Percentiles rank a stretch among this genome's conserved stretches.
Evolutionary conservation across 2,888 invertebrate species (phyloP).

Genomic region (Baccha elongata): DNA sequence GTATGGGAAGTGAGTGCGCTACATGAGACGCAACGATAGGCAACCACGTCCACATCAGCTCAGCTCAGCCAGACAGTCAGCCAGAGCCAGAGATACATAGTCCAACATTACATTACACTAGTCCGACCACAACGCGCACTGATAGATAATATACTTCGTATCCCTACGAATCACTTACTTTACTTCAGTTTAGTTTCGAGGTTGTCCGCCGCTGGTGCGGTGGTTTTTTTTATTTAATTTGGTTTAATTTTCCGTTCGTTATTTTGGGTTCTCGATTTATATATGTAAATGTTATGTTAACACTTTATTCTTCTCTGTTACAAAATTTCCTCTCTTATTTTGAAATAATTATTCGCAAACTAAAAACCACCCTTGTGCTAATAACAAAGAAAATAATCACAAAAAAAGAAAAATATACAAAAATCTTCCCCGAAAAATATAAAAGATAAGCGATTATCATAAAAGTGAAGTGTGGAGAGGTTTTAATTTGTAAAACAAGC

Average conservation of each 20-base stretch:
- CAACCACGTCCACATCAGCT: constrained; percentile 27
- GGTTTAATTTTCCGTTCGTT: constrained; percentile 64
- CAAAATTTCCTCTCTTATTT: constrained; percentile 26
- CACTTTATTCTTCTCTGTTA: background rate
- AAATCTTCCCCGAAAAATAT: constrained; percentile 29
- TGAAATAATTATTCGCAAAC: constrained; percentile 18
- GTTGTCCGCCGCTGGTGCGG: constrained; percentile 72
- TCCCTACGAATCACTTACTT: constrained; percentile 58
- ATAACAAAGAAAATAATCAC: background rate
- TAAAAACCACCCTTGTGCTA: constrained; percentile 37
- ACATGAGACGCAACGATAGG: constrained; percentile 12
- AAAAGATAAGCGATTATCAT: constrained; percentile 29
- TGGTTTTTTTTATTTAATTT: constrained; percentile 66
- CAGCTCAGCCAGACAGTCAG: constrained; percentile 56
- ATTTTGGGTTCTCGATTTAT: constrained; percentile 42
- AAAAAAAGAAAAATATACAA: background rate
- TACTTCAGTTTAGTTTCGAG: constrained; percentile 68
- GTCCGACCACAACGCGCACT: constrained; percentile 63
- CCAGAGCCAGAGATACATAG: constrained; percentile 65
- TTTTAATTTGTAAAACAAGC: constrained; percentile 18
- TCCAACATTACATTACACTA: constrained; percentile 56
- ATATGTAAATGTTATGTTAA: background rate
- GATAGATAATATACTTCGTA: constrained; percentile 63
- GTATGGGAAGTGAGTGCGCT: constrained; percentile 35
- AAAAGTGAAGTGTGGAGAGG: constrained; percentile 34